A percentile compares a stretch with the other conserved stretches of the same genome.
These are phyloP conservation scores for Ceyx melanurus DNA, from an alignment of 2,113 vertebrate genomes.

Conservation along the genomic window DNA sequence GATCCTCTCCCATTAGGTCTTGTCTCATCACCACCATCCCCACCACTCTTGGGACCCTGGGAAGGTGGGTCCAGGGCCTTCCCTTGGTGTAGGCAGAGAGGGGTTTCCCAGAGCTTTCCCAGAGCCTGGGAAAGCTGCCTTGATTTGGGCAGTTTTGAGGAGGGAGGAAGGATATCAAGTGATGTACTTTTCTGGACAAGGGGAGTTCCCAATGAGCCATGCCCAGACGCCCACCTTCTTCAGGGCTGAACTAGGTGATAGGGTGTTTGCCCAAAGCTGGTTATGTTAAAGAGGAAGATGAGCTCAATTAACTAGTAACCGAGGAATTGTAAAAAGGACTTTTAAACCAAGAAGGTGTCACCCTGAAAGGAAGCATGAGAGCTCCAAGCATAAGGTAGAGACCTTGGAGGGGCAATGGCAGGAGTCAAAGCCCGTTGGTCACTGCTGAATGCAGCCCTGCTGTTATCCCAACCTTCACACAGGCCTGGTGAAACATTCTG, in stretches of 20 bases:
- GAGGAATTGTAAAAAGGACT: neutral
- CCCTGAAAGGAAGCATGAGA: neutral
- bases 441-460: neutral
- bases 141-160: neutral
- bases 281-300: neutral
- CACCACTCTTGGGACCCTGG: too few species aligned
- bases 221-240: neutral
- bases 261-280: neutral
- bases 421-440: neutral
- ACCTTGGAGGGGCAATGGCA: neutral
- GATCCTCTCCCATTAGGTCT: neutral
- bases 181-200: neutral
- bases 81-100: neutral
- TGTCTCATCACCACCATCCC: neutral
- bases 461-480: neutral
- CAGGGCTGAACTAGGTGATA: neutral
- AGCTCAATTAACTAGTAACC: neutral
- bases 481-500: neutral
- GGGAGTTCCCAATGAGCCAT: neutral
- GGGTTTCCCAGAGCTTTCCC: neutral
- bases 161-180: neutral
- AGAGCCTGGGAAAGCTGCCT: neutral
- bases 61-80: neutral
- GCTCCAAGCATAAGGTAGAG: neutral
- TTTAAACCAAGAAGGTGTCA: neutral